Conservation (phyloP, 1,140 invertebrate genomes). For the Delia radicum region DNA sequence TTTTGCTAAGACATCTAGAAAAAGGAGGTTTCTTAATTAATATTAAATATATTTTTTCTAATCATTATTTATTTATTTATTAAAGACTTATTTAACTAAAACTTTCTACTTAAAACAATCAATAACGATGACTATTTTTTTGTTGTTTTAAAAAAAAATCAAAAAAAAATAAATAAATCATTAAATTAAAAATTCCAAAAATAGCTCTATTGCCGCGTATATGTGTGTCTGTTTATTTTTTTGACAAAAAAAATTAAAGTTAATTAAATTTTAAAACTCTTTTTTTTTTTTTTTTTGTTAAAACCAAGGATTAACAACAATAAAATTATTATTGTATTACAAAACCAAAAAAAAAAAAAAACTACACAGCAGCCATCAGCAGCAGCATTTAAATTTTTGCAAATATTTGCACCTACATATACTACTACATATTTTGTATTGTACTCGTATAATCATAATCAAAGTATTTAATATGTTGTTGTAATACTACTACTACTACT, state of each 20-base stretch:
- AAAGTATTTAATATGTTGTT: background rate
- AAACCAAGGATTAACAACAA: background rate
- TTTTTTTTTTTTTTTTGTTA: background rate
- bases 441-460: background rate
- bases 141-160: conserved; percentile 14
- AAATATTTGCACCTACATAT: background rate
- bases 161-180: background rate
- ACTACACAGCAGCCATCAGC: background rate
- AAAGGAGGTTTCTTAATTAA: background rate
- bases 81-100: background rate
- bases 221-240: conserved; percentile 53
- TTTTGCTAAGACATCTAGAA: too few relatives aligned
- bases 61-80: too few relatives aligned
- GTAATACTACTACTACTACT: conserved; percentile 10
- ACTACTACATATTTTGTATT: background rate
- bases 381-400: background rate
- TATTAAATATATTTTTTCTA: too few relatives aligned
- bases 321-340: background rate
- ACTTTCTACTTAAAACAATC: conserved; percentile 39
- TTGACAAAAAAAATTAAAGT: conserved; percentile 3
- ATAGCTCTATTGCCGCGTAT: conserved; percentile 56
- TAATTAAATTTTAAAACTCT: background rate
- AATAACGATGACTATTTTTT: conserved; percentile 56
- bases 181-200: conserved; percentile 25
- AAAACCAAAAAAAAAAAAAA: background rate